phyloP scores from a whole-genome alignment of 2,888 invertebrate genomes.

The Cartodere bifasciata region DNA sequence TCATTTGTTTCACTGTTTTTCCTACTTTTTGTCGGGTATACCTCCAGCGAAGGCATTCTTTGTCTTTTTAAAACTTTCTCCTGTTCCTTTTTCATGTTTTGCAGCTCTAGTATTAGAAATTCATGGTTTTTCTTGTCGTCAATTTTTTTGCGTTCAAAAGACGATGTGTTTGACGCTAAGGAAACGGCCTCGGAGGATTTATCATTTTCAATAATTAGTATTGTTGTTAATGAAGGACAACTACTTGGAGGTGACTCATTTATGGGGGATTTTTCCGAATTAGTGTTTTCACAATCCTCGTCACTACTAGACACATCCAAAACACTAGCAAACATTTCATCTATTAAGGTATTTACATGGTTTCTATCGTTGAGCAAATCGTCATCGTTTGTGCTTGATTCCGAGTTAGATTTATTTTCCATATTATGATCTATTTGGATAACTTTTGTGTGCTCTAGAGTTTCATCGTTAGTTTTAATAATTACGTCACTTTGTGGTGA shows the following conservation, averaged over 20 bases:
- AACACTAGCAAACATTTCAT: constrained; percentile 34
- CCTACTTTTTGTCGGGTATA: too few species aligned
- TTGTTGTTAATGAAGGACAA: too few species aligned
- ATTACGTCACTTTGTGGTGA: too few species aligned
- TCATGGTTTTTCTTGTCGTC: constrained; percentile 45
- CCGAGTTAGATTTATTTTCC: too few species aligned
- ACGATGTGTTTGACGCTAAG: constrained; percentile 17
- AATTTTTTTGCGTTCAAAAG: constrained; percentile 21
- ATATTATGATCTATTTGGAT: too few species aligned
- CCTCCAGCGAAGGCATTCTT: constrained; percentile 26
- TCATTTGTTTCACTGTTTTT: constrained; percentile 13
- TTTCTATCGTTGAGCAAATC: constrained; percentile 27
- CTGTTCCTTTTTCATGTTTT: constrained; percentile 45
- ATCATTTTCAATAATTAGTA: constrained; percentile 15
- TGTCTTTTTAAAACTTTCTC: constrained; percentile 28
- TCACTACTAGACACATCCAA: constrained; percentile 23
- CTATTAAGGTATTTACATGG: constrained; percentile 32
- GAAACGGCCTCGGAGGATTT: too few species aligned
- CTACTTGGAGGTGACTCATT: too few species aligned
- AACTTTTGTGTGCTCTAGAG: too few species aligned
- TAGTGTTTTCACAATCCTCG: constrained; percentile 3
- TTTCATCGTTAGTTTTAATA: too few species aligned
- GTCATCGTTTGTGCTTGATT: too few species aligned
- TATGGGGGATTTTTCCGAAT: too few species aligned
- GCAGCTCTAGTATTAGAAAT: constrained; percentile 55